Evolutionary conservation across 1,140 invertebrate species (phyloP).

Genomic region (Berghia stephanieae): DNA sequence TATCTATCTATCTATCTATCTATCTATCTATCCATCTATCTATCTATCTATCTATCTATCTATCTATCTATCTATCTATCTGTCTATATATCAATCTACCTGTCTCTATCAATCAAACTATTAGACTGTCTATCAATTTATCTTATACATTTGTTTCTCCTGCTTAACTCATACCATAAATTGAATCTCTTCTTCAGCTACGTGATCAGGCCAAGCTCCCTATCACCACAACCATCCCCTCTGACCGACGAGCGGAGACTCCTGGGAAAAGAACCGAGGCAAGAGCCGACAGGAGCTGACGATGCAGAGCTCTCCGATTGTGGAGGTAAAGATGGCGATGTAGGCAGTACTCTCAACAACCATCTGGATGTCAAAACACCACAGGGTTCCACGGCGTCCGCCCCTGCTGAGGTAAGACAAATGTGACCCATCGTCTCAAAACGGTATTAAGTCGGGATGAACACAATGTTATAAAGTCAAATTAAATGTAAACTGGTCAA

Average conservation of each 20-base stretch:
- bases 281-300: constrained; percentile 55
- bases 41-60: no score
- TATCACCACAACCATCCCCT: constrained; percentile 63
- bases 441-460: background rate
- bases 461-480: background rate
- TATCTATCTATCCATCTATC: no score
- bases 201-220: constrained; percentile 61
- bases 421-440: background rate
- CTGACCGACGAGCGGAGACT: constrained; percentile 59
- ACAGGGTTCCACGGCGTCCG: constrained; percentile 13
- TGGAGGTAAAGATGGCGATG: background rate
- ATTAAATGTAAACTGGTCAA: no score
- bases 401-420: constrained; percentile 12
- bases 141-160: no score
- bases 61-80: no score
- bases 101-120: no score
- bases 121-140: no score
- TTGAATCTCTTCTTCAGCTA: constrained; percentile 48
- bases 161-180: no score
- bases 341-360: background rate
- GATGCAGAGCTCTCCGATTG: constrained; percentile 36
- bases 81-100: no score
- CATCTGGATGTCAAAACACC: background rate
- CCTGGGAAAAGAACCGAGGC: constrained; percentile 39
- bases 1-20: no score